Conservation (phyloP, 2,797 vertebrate genomes). For the Emydoidea blandingii region DNA sequence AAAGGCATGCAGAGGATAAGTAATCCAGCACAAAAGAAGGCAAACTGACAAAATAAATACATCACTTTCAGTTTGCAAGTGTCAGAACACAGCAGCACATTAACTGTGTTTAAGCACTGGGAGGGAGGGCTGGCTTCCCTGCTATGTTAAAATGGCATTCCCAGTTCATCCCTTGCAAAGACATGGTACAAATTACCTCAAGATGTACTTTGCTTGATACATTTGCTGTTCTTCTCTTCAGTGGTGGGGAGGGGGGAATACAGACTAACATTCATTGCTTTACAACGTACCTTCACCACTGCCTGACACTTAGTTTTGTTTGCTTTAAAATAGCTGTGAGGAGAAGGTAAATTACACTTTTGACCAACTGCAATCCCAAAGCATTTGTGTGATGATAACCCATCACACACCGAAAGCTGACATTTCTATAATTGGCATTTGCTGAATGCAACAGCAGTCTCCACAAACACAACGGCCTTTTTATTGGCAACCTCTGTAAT, state of each 20-base stretch:
- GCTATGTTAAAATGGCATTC: background rate
- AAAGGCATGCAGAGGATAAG: background rate
- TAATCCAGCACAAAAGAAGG: background rate
- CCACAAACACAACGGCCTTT: conserved; percentile 56
- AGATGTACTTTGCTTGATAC: background rate
- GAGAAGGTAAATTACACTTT: conserved; percentile 38
- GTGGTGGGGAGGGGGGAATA: background rate
- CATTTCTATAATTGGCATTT: conserved; percentile 57
- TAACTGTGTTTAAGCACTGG: background rate
- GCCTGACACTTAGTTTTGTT: conserved; percentile 37
- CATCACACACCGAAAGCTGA: conserved; percentile 4
- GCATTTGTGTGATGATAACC: conserved; percentile 36
- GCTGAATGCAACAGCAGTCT: conserved; percentile 24
- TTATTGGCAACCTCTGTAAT: conserved; percentile 53
- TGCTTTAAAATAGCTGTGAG: conserved; percentile 49
- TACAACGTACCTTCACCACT: background rate
- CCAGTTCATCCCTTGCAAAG: background rate
- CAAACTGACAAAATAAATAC: background rate
- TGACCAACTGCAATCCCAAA: conserved; percentile 5
- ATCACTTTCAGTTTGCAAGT: background rate
- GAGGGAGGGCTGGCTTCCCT: background rate
- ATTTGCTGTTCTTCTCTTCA: background rate
- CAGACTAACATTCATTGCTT: background rate
- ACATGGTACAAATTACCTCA: background rate
- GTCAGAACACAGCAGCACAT: background rate